Percentiles rank a stretch among this genome's conserved stretches.
These are phyloP conservation scores for Metaphire vulgaris DNA, from an alignment of 1,140 invertebrate species.

Conservation along the genomic window DNA sequence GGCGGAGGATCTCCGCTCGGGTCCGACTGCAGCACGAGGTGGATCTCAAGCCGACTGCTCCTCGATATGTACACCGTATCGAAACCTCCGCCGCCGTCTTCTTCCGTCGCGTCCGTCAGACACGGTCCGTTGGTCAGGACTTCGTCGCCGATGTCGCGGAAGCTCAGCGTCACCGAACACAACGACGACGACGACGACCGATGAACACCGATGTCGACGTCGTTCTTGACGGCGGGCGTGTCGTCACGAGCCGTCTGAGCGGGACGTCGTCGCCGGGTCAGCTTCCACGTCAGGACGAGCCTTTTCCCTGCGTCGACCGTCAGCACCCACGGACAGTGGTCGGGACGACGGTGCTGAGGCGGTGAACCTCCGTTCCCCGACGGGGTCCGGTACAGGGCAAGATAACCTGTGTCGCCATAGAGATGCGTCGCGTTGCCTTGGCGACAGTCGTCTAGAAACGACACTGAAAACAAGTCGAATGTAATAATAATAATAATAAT, in stretches of 20 bases:
- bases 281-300: neutral
- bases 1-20: too few relatives aligned
- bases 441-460: neutral
- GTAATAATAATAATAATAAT: neutral
- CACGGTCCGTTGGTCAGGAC: neutral
- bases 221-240: neutral
- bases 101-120: neutral
- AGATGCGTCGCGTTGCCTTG: conserved; percentile 6
- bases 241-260: too few relatives aligned
- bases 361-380: neutral
- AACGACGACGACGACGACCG: too few relatives aligned
- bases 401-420: neutral
- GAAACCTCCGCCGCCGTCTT: neutral
- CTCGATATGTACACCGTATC: neutral
- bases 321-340: neutral
- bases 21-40: neutral
- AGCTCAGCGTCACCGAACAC: neutral
- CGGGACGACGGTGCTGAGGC: too few relatives aligned
- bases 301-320: neutral
- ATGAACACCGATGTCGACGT: neutral
- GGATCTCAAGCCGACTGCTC: neutral
- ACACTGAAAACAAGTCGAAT: neutral
- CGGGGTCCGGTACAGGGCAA: conserved; percentile 4
- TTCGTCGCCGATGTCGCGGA: neutral
- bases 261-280: neutral